Conservation (phyloP, 2,113 vertebrate genomes). For the Propithecus coquereli region DNA sequence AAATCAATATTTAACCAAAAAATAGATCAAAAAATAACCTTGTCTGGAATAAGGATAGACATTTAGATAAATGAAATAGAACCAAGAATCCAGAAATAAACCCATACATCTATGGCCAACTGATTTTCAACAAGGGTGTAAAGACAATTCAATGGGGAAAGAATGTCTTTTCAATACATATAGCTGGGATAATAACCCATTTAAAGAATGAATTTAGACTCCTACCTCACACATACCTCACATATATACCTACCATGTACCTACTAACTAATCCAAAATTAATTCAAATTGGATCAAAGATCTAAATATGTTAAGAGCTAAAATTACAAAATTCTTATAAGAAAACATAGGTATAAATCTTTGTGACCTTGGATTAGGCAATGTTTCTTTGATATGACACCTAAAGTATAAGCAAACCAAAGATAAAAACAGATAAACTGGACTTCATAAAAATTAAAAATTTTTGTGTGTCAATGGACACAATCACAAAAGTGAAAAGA, state of each 20-base stretch:
- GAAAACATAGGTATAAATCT: slow-evolving; percentile 14
- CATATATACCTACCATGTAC: background rate
- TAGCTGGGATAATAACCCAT: background rate
- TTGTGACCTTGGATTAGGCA: background rate
- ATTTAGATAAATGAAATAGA: background rate
- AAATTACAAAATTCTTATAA: slow-evolving; percentile 28
- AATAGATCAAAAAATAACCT: background rate
- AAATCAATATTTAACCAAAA: slow-evolving; percentile 33
- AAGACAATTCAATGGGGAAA: slow-evolving; percentile 22
- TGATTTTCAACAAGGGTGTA: background rate
- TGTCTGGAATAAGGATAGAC: background rate
- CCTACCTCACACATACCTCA: background rate
- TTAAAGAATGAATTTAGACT: background rate
- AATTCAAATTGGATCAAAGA: slow-evolving; percentile 23
- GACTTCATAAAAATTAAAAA: slow-evolving; percentile 31
- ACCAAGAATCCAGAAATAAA: slow-evolving; percentile 22
- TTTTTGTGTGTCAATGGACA: background rate
- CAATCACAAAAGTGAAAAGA: background rate
- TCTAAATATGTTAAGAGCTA: slow-evolving; percentile 15
- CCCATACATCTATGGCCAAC: background rate
- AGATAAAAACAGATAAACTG: background rate
- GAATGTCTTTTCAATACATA: background rate
- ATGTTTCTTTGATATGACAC: background rate
- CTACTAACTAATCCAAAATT: background rate
- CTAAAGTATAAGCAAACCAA: slow-evolving; percentile 36